Conservation (phyloP, 1,140 invertebrate genomes). For the Chymomyza costata region DNA sequence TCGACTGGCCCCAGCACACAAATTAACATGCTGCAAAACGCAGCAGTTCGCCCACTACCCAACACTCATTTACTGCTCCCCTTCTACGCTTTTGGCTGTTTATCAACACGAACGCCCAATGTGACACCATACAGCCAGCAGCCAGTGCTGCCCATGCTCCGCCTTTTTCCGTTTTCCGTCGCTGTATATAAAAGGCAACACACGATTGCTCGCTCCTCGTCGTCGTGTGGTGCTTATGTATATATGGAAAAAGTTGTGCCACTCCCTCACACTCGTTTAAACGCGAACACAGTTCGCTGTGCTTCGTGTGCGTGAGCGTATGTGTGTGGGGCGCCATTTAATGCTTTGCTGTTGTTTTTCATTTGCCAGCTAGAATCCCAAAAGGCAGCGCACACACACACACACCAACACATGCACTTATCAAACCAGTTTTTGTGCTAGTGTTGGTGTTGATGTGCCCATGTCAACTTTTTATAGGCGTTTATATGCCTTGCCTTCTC, state of each 20-base stretch:
- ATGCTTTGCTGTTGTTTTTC: slow-evolving; percentile 47
- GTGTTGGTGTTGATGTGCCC: background rate
- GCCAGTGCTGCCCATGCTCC: slow-evolving; percentile 47
- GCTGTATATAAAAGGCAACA: slow-evolving; percentile 11
- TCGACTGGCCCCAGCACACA: too few species aligned
- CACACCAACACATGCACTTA: too few species aligned
- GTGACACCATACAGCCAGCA: slow-evolving; percentile 14
- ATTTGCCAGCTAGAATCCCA: slow-evolving; percentile 64
- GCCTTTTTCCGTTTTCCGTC: slow-evolving; percentile 46
- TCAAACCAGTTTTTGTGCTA: background rate
- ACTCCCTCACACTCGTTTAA: background rate
- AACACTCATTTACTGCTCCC: too few species aligned
- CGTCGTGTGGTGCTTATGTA: slow-evolving; percentile 41
- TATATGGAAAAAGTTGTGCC: too few species aligned
- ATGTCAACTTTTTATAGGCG: background rate
- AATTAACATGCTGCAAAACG: too few species aligned
- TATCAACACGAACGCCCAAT: slow-evolving; percentile 33
- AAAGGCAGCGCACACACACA: slow-evolving; percentile 27
- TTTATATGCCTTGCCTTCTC: background rate
- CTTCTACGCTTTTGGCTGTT: too few species aligned
- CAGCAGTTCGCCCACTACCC: too few species aligned
- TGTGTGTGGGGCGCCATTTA: slow-evolving; percentile 50
- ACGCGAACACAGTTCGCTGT: too few species aligned
- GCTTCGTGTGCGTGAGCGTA: background rate
- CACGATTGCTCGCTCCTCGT: background rate